Evolutionary conservation across 2,113 vertebrate genomes (phyloP), one percentile per base, ranked within the genome.

Genomic region (Prunella himalayana): DNA sequence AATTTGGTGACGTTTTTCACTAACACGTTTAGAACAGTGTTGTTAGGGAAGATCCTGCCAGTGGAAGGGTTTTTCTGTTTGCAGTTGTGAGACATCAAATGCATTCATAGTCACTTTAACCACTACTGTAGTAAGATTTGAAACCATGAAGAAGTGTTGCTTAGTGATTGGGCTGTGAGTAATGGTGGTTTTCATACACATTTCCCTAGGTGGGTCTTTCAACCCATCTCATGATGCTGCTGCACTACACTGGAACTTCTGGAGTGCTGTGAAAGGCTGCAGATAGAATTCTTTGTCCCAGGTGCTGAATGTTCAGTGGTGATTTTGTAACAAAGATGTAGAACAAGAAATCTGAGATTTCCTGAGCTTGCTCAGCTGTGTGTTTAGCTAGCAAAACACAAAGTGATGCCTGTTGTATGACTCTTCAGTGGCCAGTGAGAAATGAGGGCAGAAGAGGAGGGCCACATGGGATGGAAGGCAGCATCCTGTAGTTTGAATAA

Each of bases 231-330:
- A 3, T 31, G 37, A 24, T 20, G 25, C 27, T 91, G 30, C 50
- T 89, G 12, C 22, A 44, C 35, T 33, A 3, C 17, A 7, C 14
- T 75, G 47, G 15, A 57, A 22, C 45, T 83, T 69, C 78, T 89
- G 78, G 64, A 39, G 30, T 56, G 19, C 9, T 11, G 6, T 28
- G 18, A n/a, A 73, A 57, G 24, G 17, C 7, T 13, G 42, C 25
- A 70, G 41, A 27, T 2, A 8, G 12, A 64, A 54, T 47, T 65
- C 28, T 80, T 73, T 45, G 9, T 42, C 15, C 23, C 33, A 42
- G 56, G 37, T 8, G 30, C 33, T 35, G 28, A 77, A 44, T 3
- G 0, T 39, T 60, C 0, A 0, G 19, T 44, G 44, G 30, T 37
- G 31, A 39, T 54, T 88, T 93, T 92, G n/a, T n/a, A 86, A 69